Base-by-base conservation (phyloP, 2,797 vertebrate genomes). In the Sebastes wilsoni region DNA sequence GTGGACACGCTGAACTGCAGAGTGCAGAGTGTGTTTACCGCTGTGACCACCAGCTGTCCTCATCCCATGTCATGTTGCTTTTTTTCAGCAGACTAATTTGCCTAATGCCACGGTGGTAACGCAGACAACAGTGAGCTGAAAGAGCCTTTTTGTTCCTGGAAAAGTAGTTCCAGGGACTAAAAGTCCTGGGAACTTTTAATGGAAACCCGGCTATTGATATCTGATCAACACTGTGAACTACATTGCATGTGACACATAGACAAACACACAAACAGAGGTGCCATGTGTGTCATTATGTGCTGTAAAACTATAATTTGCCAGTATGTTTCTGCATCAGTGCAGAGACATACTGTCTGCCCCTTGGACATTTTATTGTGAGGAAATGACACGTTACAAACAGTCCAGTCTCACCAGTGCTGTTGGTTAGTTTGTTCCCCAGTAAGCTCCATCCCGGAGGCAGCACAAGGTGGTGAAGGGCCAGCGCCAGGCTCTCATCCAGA, bases 391-490 rank as follows among this genome's bases (percentile, higher is more conserved):
- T 28, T 71, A 28, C 56, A 66, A 32, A 70, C 12, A 56, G 34
- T 18, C 46, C 46, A 28, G 77, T 67, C 94, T 96, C 88, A 96
- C 96, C 94, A 8, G 86, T 84, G 79, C 83, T 89, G 81, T 76
- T 90, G 79, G 73, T 61, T 20, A 38, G 72, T 69, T 80, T 95
- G 0, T 95, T 92, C 18, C 97, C 97, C 94, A 99, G 86, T 36
- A 99, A 94, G 11, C 96, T 99, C 98, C 98, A 99, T 85, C 95
- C 97, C 0, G 95, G 90, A 0, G 98, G 98, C 80, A 98, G 93
- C 2, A 92, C 90, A 30, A 99, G 94, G 90, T 99, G 97, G 46
- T 95, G 95, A n/a, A 99, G 97, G 0, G 98, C 98, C 91, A 97
- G 91, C 0, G 96, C 95, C 75, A 99, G 95, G 83, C 94, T 97